A percentile compares a stretch with the other conserved stretches of the same genome.
These are phyloP conservation scores for Lampropteryx suffumata DNA, from an alignment of 2,888 invertebrate species.

Conservation along the genomic window DNA sequence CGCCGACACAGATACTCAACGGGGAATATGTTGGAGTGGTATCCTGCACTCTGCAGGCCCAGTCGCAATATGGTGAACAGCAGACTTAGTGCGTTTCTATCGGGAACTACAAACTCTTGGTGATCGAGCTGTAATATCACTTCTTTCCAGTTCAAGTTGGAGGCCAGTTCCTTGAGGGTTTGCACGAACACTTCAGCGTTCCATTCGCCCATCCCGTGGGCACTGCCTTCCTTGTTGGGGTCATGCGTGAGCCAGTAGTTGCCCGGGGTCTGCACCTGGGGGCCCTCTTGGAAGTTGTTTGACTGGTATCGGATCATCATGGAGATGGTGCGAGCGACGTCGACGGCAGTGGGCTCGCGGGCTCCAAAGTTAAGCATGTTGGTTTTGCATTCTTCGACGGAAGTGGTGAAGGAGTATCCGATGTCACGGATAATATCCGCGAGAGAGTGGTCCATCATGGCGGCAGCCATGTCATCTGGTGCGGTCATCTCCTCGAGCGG, in stretches of 20 bases:
- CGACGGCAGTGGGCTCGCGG: slow-evolving; percentile 91
- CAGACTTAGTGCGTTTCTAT: slow-evolving; percentile 91
- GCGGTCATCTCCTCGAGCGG: slow-evolving; percentile 85
- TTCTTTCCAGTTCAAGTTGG: slow-evolving; percentile 95
- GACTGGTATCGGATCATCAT: slow-evolving; percentile 94
- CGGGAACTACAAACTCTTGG: slow-evolving; percentile 93
- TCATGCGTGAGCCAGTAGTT: slow-evolving; percentile 85
- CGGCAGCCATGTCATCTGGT: slow-evolving; percentile 83
- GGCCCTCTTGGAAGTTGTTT: slow-evolving; percentile 81
- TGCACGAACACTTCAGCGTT: slow-evolving; percentile 97
- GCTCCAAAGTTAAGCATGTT: slow-evolving; percentile 91
- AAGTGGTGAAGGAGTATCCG: slow-evolving; percentile 94
- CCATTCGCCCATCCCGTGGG: slow-evolving; percentile 87
- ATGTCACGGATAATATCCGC: slow-evolving; percentile 96
- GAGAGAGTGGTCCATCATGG: slow-evolving; percentile 89
- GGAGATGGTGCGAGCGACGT: slow-evolving; percentile 92
- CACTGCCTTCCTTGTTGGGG: slow-evolving; percentile 75
- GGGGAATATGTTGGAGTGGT: slow-evolving; percentile 89
- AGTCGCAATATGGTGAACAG: slow-evolving; percentile 91
- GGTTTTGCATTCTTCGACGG: slow-evolving; percentile 93
- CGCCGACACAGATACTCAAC: slow-evolving; percentile 94
- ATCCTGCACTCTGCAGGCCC: slow-evolving; percentile 90
- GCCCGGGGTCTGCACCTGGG: slow-evolving; percentile 87
- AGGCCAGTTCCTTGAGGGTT: slow-evolving; percentile 93
- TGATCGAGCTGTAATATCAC: slow-evolving; percentile 96